phyloP scores from a whole-genome alignment of 2,113 vertebrate genomes.

The Cyanocitta stelleri region DNA sequence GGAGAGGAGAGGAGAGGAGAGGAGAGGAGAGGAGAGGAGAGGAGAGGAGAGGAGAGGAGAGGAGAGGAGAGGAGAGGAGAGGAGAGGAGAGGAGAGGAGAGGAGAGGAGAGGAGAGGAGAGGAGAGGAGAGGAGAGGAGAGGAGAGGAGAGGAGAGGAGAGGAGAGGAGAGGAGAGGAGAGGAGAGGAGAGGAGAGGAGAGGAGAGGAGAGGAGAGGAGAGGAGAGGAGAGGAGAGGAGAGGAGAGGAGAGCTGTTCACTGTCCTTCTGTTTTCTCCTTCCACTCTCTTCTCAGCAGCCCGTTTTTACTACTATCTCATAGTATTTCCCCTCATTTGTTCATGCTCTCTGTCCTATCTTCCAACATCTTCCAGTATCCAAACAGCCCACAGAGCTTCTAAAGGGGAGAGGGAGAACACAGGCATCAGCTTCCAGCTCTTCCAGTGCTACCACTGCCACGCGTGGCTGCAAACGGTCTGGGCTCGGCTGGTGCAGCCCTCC shows the following conservation, averaged over 20 bases:
- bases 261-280: not conserved
- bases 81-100: not conserved
- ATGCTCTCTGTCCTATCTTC: not conserved
- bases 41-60: not conserved
- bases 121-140: not conserved
- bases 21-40: not conserved
- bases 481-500: rapidly evolving
- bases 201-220: not conserved
- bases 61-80: not conserved
- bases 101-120: not conserved
- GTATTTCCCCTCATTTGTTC: not conserved
- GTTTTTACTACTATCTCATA: not conserved
- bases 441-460: rapidly evolving
- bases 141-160: not conserved
- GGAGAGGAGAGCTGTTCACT: not conserved
- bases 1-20: not conserved
- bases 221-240: not conserved
- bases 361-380: not conserved
- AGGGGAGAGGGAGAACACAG: not conserved
- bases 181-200: too few relatives aligned
- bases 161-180: not conserved
- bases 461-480: rapidly evolving
- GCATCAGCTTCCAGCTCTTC: not conserved
- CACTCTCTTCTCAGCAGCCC: not conserved
- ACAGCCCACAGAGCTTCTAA: not conserved